Evolutionary conservation across 2,113 vertebrate species (phyloP), one percentile per base, ranked within the genome.

Genomic region (Pseudorasbora parva): DNA sequence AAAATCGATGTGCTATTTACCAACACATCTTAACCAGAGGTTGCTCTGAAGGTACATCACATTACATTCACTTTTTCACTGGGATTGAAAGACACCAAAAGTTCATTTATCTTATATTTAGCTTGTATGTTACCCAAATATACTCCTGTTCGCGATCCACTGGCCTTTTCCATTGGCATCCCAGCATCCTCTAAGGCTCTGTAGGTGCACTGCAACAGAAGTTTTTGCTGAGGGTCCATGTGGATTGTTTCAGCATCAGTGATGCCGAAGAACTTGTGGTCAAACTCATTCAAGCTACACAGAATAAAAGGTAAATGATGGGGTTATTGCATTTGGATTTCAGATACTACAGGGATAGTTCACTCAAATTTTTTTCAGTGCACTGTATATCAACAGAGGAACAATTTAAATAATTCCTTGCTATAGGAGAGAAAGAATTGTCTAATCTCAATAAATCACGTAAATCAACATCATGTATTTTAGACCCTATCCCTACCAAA

Each of bases 211-310:
- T 95, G 93, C 27, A 96, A 84, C 57, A 97, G 90, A 54, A 95
- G 89, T 81, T 96, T 97, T 11, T 96, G 94, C 25, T 95, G 94
- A 0, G 95, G 95, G 83, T 96, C 95, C 94, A 95, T 95, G 47
- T 86, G 88, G 71, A 94, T 90, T 37, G 93, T 93, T 88, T 97
- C 95, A 72, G 87, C 88, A 43, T 95, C 90, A 62, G 90, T 93
- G 87, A 96, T 96, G 68, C 93, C 92, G 78, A 96, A 96, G 19
- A 97, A 86, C 81, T 89, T 94, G 88, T 96, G 93, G 91, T 96
- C 95, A 88, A 95, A 96, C 71, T 94, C 88, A 90, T 96, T 96
- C 60, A 95, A 94, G 73, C 94, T 96, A 86, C 62, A 33, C 0
- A 59, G 0, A 41, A 37, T 37, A 37, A 59, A 77, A 41, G 15